These are phyloP conservation scores for Borostomias antarcticus DNA, from an alignment of 2,797 vertebrate species.

Conservation along the genomic window DNA sequence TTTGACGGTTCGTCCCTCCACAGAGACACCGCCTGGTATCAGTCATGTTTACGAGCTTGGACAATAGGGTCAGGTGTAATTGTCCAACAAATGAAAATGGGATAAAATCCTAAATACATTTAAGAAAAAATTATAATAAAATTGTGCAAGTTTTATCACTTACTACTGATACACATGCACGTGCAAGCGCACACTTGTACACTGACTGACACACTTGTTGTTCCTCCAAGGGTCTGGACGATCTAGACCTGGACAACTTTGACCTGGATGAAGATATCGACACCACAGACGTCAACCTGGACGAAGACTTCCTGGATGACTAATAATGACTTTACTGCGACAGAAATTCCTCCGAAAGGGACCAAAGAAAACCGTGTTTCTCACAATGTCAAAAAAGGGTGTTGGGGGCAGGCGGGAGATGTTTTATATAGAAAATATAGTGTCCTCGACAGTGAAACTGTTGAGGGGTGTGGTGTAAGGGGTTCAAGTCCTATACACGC, in stretches of 20 bases:
- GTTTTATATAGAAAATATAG: slow-evolving; percentile 1
- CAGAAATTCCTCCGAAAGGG: slow-evolving; percentile 9
- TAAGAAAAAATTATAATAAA: too few relatives aligned
- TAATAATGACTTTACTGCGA: slow-evolving; percentile 33
- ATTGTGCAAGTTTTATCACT: too few relatives aligned
- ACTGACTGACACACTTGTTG: background rate
- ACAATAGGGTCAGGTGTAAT: too few relatives aligned
- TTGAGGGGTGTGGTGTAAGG: background rate
- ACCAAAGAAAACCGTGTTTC: slow-evolving; percentile 35
- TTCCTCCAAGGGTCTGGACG: slow-evolving; percentile 71
- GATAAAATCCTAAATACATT: too few relatives aligned
- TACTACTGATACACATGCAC: background rate
- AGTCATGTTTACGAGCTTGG: too few relatives aligned
- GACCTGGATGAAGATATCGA: slow-evolving; percentile 90
- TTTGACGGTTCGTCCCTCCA: too few relatives aligned
- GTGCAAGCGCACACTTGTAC: background rate
- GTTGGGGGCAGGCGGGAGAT: background rate
- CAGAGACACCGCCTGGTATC: too few relatives aligned
- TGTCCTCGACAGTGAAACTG: slow-evolving; percentile 4
- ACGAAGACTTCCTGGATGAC: slow-evolving; percentile 89
- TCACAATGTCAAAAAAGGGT: background rate
- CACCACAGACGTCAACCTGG: slow-evolving; percentile 88
- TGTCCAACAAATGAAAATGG: too few relatives aligned
- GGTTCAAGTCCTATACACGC: too few relatives aligned
- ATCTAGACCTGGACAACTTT: slow-evolving; percentile 91